phyloP scores from a whole-genome alignment of 2,888 invertebrate species.

The Stenichneumon culpator region DNA sequence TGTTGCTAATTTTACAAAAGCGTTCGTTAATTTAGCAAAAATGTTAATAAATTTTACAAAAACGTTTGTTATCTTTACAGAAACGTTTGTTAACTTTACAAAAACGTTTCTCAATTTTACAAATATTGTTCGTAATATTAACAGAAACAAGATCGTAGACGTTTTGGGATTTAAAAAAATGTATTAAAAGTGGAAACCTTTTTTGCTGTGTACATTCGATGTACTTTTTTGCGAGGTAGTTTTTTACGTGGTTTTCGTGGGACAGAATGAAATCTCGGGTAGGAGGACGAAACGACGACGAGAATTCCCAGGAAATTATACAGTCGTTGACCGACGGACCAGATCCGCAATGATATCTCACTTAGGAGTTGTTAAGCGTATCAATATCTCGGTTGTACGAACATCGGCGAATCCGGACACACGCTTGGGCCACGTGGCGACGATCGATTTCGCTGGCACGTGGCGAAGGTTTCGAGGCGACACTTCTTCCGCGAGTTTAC shows the following conservation, averaged over 20 bases:
- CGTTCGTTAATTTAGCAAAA: too few species aligned
- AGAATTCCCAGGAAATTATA: slow-evolving; percentile 52
- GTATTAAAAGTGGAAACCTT: background rate
- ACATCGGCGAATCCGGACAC: slow-evolving; percentile 32
- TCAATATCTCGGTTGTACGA: slow-evolving; percentile 54
- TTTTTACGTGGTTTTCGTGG: background rate
- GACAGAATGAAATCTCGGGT: background rate
- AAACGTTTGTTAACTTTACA: too few species aligned
- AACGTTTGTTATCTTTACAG: too few species aligned
- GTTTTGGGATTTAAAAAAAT: background rate
- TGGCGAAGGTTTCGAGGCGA: slow-evolving; percentile 38
- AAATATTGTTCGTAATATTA: background rate
- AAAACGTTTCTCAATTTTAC: too few species aligned
- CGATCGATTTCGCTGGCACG: slow-evolving; percentile 66
- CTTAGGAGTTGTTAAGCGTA: slow-evolving; percentile 73
- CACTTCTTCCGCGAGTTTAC: slow-evolving; percentile 56
- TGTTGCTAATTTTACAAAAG: too few species aligned
- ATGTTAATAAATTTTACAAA: too few species aligned
- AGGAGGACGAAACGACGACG: background rate
- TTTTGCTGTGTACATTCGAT: background rate
- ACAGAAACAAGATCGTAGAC: too few species aligned
- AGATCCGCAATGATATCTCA: slow-evolving; percentile 81
- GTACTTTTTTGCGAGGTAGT: background rate
- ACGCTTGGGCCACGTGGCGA: slow-evolving; percentile 73
- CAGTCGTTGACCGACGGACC: slow-evolving; percentile 54